Base-by-base conservation (phyloP, 2,888 invertebrate genomes). In the Drosophila quinaria region DNA sequence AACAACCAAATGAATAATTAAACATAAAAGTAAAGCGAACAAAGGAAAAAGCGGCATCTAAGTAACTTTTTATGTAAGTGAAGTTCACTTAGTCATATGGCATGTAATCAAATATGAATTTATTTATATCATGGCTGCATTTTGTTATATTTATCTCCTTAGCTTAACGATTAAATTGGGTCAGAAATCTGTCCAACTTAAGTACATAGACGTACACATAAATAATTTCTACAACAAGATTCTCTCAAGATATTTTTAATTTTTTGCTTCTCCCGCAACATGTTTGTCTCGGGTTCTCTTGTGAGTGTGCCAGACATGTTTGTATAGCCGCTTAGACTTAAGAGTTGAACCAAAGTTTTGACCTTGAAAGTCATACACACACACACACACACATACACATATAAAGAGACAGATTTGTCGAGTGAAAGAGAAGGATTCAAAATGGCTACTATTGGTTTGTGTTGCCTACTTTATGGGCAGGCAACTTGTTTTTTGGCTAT, bases 251-350 rank as follows among this genome's bases (percentile, higher is more conserved):
- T 22, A 22, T 4, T 4, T 22, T 0, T 22, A 4, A 4, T 22
- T 22, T 4, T 22, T 41, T 54, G 35, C 37, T 50, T 49, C 52
- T 51, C 60, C 63, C 60, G 64, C 60, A 64, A 39, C 60, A 39
- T 75, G 70, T 61, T 56, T 60, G 59, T 52, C 59, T 64, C 50
- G 50, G 55, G 56, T 64, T 55, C n/a, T 56, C 63, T 51, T 49
- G 47, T 65, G 58, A n/a, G n/a, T 78, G 59, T 68, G n/a, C 44
- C 67, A 78, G 65, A 81, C 64, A 70, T 73, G 73, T 78, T 73
- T 80, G 69, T 46, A 70, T 72, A 78, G 74, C 60, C 74, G 81
- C 64, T 72, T 69, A 60, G 80, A 63, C 78, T 73, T 70, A 70
- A 70, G 78, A 79, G 70, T 81, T 78, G 51, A 74, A 31, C 58